Base-by-base conservation (phyloP, 92 coral and sea anemone species). In the Ricordea florida region DNA sequence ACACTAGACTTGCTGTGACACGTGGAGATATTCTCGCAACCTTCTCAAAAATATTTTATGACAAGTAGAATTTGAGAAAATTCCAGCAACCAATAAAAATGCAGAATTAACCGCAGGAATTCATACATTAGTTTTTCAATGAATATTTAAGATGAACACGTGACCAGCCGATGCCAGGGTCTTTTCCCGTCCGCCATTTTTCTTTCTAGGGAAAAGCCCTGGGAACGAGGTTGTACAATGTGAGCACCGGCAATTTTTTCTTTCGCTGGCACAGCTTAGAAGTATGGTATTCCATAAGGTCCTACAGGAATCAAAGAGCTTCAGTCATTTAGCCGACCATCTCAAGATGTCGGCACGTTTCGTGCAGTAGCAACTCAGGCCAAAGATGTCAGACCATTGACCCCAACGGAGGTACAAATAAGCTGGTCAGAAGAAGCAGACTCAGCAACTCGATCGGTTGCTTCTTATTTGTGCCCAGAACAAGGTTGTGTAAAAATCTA, bases 401-500 rank as follows among this genome's bases (percentile, higher is more conserved):
- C 4, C 2, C 25, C 52, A 62, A 9, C 52, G 14, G 52, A 11
- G 20, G 52, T 40, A 11, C 23, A 20, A 21, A 22, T 38, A 18
- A 5, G 7, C 4, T 37, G 27, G 36, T 22, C 51, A 38, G 52
- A 40, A 1, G 69, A 62, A 36, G 33, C 28, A 4, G 65, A 58
- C 5, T n/a, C 65, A 58, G 22, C 48, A 50, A 14, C 46, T 9
- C 33, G 2, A 41, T 18, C 40, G 33, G 50, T 22, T 30, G 43
- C 51, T 10, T 29, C 15, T n/a, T 55, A 20, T 31, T 31, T 32
- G 18, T 43, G 72, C 48, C 72, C 72, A 15, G 62, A 60, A 20
- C 40, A 58, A 34, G 58, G 81, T 5, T 74, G 81, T 28, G 33
- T 74, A 0, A 74, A 60, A 23, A 37, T 22, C 14, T 72, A 26